These are phyloP conservation scores for Heliconius melpomene DNA, from an alignment of 1,140 invertebrate species.

Conservation along the genomic window DNA sequence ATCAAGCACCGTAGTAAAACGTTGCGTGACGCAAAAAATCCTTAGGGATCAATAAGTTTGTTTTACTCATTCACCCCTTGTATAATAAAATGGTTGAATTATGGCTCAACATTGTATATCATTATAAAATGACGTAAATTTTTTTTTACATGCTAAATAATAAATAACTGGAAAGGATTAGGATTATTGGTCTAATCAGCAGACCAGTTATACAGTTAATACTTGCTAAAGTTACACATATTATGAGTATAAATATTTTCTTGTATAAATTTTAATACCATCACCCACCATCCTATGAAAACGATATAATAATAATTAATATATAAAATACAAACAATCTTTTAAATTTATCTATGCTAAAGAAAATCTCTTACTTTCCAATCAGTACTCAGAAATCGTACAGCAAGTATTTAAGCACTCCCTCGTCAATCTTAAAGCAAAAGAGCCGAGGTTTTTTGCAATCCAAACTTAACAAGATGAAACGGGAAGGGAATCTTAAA, in stretches of 20 bases:
- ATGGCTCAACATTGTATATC: background rate
- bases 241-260: too few relatives aligned
- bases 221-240: too few relatives aligned
- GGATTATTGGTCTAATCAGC: too few relatives aligned
- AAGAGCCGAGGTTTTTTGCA: conserved; percentile 1
- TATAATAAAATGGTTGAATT: conserved; percentile 20
- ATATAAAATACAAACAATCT: background rate
- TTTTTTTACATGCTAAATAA: background rate
- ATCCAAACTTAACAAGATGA: conserved; percentile 31
- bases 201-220: too few relatives aligned
- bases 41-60: conserved; percentile 44
- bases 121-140: background rate
- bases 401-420: conserved; percentile 9
- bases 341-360: background rate
- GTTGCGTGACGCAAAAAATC: conserved; percentile 45
- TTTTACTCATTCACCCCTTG: conserved; percentile 24
- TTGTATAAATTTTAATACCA: too few relatives aligned
- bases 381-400: conserved; percentile 9
- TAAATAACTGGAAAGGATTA: too few relatives aligned
- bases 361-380: background rate
- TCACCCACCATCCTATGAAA: too few relatives aligned
- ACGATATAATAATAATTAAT: too few relatives aligned
- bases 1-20: conserved; percentile 45
- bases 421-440: conserved; percentile 9
- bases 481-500: conserved; percentile 33